phyloP scores from a whole-genome alignment of 2,888 invertebrate genomes.

The Seladonia tumulorum region DNA sequence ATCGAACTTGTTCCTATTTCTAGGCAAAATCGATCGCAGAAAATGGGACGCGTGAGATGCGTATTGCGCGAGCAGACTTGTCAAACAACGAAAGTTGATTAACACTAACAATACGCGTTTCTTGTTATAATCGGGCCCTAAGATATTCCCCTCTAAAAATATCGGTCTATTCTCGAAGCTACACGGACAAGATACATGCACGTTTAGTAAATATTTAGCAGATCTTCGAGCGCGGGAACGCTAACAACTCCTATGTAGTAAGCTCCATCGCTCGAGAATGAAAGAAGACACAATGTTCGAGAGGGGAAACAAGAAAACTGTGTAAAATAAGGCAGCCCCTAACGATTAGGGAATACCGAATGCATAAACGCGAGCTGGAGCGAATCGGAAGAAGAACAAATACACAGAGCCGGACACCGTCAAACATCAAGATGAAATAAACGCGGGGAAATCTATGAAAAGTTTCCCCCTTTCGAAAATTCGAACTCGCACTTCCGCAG shows the following conservation, averaged over 20 bases:
- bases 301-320: constrained; percentile 7
- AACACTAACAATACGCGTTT: constrained; percentile 1
- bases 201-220: constrained; percentile 24
- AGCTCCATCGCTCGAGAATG: neutral
- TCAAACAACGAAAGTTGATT: neutral
- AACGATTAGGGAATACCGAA: constrained; percentile 29
- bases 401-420: constrained; percentile 56
- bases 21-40: neutral
- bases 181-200: neutral
- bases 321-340: neutral
- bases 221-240: constrained; percentile 1
- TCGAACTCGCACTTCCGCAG: neutral
- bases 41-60: neutral
- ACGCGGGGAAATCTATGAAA: constrained; percentile 37
- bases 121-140: neutral
- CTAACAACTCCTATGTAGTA: neutral
- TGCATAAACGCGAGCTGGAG: constrained; percentile 27
- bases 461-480: constrained; percentile 8
- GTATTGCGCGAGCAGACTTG: neutral
- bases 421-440: constrained; percentile 34
- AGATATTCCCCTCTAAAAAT: neutral
- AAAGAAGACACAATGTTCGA: neutral
- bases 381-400: constrained; percentile 50
- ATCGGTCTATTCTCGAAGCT: constrained; percentile 12
- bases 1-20: neutral